Base-by-base conservation (phyloP, 2,113 vertebrate species). In the Ophiodon elongatus region DNA sequence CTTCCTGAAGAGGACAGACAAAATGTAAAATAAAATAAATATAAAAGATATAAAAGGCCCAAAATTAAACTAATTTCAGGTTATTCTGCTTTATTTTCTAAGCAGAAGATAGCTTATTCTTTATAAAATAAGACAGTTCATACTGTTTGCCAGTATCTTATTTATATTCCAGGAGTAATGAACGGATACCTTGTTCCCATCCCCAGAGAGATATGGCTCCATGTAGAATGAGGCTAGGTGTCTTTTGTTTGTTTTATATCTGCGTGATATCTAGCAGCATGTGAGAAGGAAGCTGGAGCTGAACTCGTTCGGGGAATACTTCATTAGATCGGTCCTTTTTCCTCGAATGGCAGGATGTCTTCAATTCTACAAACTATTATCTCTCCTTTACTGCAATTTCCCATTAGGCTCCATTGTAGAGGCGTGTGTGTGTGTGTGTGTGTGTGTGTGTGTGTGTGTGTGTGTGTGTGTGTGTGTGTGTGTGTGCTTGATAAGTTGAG, bases 241-340 rank as follows among this genome's bases (percentile, higher is more conserved):
- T 72, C 41, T 37, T 73, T 63, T 75, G 63, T 78, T 85, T 88
- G 82, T 81, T n/a, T 73, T 86, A 13, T 75, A 73, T 85, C 71
- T 70, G 43, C 2, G 23, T 68, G 66, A 50, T 80, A 85, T 89
- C 65, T 35, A 54, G 52, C 67, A 82, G 52, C 78, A 71, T 47
- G 56, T 68, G 45, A 73, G 84, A 69, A 73, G 27, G 56, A 41
- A 52, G 75, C 75, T 54, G 74, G 43, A 70, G 62, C 56, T 41
- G 29, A 76, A 75, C 43, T 79, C 73, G 45, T 72, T 80, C 72
- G 8, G 71, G 50, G 67, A 86, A 80, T 59, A 75, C 21, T 64
- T 86, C 85, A 94, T 94, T 91, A 90, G 76, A 88, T 57, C 4
- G 8, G 17, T 63, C 15, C 9, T 39, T 77, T 84, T 88, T 83